Base-by-base conservation (phyloP, 2,888 invertebrate species). In the Plagodis dolabraria region DNA sequence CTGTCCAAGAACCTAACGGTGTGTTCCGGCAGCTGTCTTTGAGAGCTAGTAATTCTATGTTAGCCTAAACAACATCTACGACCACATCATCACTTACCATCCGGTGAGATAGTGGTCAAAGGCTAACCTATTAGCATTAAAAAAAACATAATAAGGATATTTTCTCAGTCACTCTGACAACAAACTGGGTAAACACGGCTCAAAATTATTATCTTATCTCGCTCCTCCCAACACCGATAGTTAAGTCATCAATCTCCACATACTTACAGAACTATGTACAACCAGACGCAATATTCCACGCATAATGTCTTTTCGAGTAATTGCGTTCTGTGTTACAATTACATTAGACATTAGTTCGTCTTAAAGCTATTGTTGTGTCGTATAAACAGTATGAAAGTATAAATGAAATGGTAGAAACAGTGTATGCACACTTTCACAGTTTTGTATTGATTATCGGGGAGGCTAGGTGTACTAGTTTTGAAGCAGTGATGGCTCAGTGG, bases 261-360 rank as follows among this genome's bases (percentile, higher is more conserved):
- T 40, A 40, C 36, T 10, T 40, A 8, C 10, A 33, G 10, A 12
- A 7, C 12, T 34, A 43, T 9, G n/a, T 36, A 2, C 35, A 44
- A 4, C 10, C 35, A 36, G 6, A 44, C 52, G 35, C 7, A 52
- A 33, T 36, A 43, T 5, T 11, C n/a, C 42, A 33, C 22, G 6
- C 47, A 38, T 51, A 38, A 57, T 43, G 51, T 35, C 33, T 46
- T 50, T 22, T 38, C 38, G 45, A 38, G 45, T 47, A 56, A 57
- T 52, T 52, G 47, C 57, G 42, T 47, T n/a, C 33, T 33, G 33
- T 36, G 57, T 45, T 33, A 46, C 49, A 50, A 56, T 56, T 56
- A 56, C 9, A 43, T 48, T 44, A 48, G 44, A 34, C 38, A 9
- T 56, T 40, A 56, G 56, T 49, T 55, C 33, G 45, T 38, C 36